These are phyloP conservation scores for Alcedo atthis DNA, from an alignment of 2,797 vertebrate genomes.

Conservation along the genomic window DNA sequence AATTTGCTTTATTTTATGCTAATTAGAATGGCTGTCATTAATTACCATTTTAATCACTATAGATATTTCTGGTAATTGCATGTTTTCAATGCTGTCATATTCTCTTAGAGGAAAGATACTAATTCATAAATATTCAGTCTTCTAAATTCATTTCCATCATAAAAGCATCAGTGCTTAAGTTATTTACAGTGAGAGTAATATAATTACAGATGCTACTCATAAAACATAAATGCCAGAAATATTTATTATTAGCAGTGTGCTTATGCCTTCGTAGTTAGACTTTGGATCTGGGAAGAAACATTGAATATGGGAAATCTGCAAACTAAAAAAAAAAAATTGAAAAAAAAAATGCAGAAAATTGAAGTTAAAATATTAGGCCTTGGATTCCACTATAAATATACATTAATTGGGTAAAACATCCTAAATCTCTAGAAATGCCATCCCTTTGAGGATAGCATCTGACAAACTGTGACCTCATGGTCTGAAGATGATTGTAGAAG, in stretches of 20 bases:
- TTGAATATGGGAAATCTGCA: neutral
- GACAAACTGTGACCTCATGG: neutral
- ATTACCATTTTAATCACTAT: conserved; percentile 70
- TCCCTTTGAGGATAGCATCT: neutral
- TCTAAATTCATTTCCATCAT: conserved; percentile 65
- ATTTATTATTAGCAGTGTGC: conserved; percentile 50
- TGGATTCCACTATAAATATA: neutral
- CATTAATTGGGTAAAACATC: neutral
- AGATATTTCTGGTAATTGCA: conserved; percentile 70
- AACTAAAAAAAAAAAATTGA: neutral
- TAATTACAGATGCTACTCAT: conserved; percentile 60
- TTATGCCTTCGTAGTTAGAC: neutral
- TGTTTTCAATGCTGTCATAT: conserved; percentile 65
- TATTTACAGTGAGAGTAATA: conserved; percentile 67
- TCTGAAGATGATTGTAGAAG: neutral
- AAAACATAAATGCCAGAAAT: conserved; percentile 59
- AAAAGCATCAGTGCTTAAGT: conserved; percentile 60
- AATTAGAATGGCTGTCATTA: conserved; percentile 59
- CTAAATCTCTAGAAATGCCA: neutral
- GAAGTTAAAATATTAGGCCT: neutral
- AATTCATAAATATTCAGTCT: conserved; percentile 69
- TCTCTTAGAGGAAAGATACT: conserved; percentile 54
- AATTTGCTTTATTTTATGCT: conserved; percentile 54
- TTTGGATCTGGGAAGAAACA: neutral
- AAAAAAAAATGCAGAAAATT: neutral